phyloP scores from a whole-genome alignment of 2,113 vertebrate genomes.

The Himantopus leucocephalus region DNA sequence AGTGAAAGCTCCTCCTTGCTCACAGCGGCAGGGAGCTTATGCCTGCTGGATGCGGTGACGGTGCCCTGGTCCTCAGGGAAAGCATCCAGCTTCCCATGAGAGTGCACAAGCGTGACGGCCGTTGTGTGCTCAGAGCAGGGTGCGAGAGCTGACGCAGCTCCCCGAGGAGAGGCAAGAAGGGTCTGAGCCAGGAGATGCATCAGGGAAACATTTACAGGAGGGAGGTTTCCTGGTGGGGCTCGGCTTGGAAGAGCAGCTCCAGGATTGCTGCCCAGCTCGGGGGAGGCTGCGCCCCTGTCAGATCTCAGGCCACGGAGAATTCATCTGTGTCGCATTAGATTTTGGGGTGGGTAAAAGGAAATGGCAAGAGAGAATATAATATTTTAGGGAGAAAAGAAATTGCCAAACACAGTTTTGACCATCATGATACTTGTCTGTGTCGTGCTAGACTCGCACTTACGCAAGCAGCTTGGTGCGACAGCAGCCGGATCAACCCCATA shows the following conservation, averaged over 20 bases:
- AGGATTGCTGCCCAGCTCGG: neutral
- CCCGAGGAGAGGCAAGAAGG: neutral
- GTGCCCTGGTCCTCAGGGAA: neutral
- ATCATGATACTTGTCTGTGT: neutral
- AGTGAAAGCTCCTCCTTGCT: neutral
- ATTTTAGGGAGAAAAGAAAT: neutral
- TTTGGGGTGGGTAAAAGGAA: neutral
- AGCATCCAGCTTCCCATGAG: neutral
- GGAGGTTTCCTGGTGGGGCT: neutral
- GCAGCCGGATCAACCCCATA: neutral
- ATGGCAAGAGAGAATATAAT: neutral
- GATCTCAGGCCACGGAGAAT: neutral
- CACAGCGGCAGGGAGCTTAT: neutral
- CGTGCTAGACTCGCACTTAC: neutral
- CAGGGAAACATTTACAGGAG: neutral
- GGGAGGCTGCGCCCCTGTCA: neutral
- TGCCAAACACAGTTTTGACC: neutral
- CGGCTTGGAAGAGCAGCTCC: neutral
- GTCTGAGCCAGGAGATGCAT: neutral
- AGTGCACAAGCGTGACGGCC: neutral
- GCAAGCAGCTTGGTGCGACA: neutral
- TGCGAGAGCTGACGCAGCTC: neutral
- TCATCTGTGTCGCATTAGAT: fast-evolving
- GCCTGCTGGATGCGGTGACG: neutral
- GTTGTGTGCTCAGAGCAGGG: neutral